Percentiles rank a stretch among this genome's conserved stretches.
Evolutionary conservation across 1,140 invertebrate genomes (phyloP).

Genomic region (Drosophila kurseongensis): DNA sequence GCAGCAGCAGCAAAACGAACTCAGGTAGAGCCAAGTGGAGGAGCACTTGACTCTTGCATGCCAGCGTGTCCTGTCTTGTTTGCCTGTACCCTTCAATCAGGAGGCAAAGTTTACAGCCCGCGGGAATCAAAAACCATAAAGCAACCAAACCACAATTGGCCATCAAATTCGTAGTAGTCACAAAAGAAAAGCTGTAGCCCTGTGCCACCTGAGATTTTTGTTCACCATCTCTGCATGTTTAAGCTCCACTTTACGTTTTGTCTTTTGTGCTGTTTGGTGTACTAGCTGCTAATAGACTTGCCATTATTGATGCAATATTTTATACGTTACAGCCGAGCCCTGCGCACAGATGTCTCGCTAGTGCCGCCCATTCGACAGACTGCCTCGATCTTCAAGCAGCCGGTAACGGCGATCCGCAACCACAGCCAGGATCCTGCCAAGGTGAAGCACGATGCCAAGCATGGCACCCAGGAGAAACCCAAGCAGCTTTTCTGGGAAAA

Average conservation of each 20-base stretch:
- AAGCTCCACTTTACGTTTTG: slow-evolving; percentile 3
- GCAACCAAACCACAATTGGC: slow-evolving; percentile 18
- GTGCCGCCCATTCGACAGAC: slow-evolving; percentile 98
- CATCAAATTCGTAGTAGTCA: neutral
- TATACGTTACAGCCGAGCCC: slow-evolving; percentile 87
- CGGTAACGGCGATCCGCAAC: slow-evolving; percentile 97
- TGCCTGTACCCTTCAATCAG: slow-evolving; percentile 30
- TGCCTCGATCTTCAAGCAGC: slow-evolving; percentile 99
- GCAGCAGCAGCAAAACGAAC: slow-evolving; percentile 78
- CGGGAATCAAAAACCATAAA: slow-evolving; percentile 25
- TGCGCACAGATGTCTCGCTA: slow-evolving; percentile 94
- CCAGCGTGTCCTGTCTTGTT: slow-evolving; percentile 59
- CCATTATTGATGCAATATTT: neutral
- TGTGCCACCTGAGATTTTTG: slow-evolving; percentile 34
- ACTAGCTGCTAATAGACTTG: neutral
- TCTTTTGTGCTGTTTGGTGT: slow-evolving; percentile 41
- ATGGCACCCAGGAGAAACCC: slow-evolving; percentile 96
- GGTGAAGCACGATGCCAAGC: slow-evolving; percentile 93
- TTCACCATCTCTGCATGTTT: slow-evolving; percentile 38
- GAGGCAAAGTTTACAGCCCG: slow-evolving; percentile 40
- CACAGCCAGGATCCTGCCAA: slow-evolving; percentile 90
- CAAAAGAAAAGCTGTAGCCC: slow-evolving; percentile 33
- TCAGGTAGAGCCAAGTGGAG: slow-evolving; percentile 81
- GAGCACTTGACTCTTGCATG: slow-evolving; percentile 64
- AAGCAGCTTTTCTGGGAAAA: slow-evolving; percentile 99